Evolutionary conservation across 2,888 invertebrate species (phyloP), one percentile per base, ranked within the genome.

Genomic region (Synergus itoensis): DNA sequence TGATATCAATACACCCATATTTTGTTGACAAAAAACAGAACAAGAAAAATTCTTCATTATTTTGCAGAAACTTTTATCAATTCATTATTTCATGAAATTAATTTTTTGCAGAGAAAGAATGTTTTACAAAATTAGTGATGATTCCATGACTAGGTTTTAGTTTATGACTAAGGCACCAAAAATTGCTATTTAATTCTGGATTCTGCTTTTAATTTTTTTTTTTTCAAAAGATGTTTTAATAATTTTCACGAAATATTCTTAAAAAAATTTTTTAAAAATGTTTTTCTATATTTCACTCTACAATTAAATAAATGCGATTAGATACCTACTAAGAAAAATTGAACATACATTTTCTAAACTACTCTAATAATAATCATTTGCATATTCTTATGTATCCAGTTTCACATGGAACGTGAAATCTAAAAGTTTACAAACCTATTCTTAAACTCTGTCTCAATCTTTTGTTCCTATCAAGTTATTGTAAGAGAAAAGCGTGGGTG

Each of bases 401-500:
- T 16, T 40, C 12, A 40, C 21, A 16, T 40, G 64, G 9, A 40
- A n/a, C 7, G 16, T 36, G 11, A 18, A 60, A 60, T 1, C 1
- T 60, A 48, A 60, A 60, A 60, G 21, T 28, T 28, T 3, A 28
- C 28, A 28, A 28, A 28, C 11, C 60, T 60, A 18, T 60, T 16
- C 1, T 8, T 48, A n/a, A 18, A 28, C 21, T 69, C 45, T 69
- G n/a, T 48, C 28, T 69, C 9, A 43, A 18, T 48, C 16, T 21
- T 69, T 45, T 69, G n/a, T n/a, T 9, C 5, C 36, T 14, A 48
- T n/a, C 48, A 36, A 16, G 65, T 43, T 67, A 43, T 67, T 67
- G 43, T 43, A 8, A 69, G 36, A 14, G 28, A 69, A 18, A 45
- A 14, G 45, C 69, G 69, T 69, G 69, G 69, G 69, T 36, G 48